Conservation (phyloP, 2,888 invertebrate species). For the Stenurella melanura region DNA sequence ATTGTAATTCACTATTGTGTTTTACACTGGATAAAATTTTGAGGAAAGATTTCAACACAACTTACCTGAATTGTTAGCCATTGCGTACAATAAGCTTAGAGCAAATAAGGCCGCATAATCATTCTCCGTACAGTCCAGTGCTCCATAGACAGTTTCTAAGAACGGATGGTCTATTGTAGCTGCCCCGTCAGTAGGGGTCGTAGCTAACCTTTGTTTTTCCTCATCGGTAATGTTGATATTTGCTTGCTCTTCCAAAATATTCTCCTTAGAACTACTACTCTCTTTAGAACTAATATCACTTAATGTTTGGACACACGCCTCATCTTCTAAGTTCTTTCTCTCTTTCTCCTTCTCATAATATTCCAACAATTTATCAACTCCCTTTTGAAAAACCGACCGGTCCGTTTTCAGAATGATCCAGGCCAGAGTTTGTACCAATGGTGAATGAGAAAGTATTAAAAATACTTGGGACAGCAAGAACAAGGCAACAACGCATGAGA, state of each 20-base stretch:
- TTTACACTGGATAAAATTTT: no score
- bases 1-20: no score
- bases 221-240: constrained; percentile 97
- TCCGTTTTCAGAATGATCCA: constrained; percentile 93
- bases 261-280: constrained; percentile 65
- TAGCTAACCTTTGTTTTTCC: constrained; percentile 82
- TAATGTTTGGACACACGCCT: constrained; percentile 52
- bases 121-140: constrained; percentile 92
- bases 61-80: constrained; percentile 94
- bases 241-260: constrained; percentile 74
- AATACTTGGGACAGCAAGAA: constrained; percentile 96
- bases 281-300: constrained; percentile 60
- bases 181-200: constrained; percentile 68
- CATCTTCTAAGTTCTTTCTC: constrained; percentile 55
- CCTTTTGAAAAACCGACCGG: constrained; percentile 69
- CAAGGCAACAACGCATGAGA: constrained; percentile 92
- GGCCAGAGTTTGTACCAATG: constrained; percentile 92
- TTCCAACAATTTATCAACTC: constrained; percentile 70
- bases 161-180: constrained; percentile 82
- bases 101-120: constrained; percentile 96
- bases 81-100: constrained; percentile 92
- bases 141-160: constrained; percentile 90
- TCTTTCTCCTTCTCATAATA: constrained; percentile 66
- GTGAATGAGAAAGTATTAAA: constrained; percentile 92
- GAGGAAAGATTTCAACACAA: background rate